phyloP scores from a whole-genome alignment of 2,797 vertebrate species.

The Falco berigora region DNA sequence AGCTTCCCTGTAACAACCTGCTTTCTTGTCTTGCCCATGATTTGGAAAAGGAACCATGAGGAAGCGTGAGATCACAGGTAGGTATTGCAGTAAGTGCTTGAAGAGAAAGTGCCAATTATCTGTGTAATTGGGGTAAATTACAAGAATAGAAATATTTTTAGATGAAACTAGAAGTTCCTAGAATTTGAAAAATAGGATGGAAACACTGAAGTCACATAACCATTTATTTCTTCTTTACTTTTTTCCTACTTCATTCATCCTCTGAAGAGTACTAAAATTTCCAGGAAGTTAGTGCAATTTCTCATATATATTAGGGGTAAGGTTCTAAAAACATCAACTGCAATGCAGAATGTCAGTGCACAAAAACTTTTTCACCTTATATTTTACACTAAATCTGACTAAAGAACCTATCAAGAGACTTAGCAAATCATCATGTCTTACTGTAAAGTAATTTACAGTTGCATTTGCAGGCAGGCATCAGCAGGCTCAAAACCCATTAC shows the following conservation, averaged over 20 bases:
- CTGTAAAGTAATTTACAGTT: constrained; percentile 81
- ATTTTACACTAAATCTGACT: constrained; percentile 78
- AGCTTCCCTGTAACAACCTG: neutral
- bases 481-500: constrained; percentile 75
- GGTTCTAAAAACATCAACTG: neutral
- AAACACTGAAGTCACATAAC: neutral
- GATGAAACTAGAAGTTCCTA: neutral
- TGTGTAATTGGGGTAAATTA: neutral
- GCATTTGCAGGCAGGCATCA: constrained; percentile 65
- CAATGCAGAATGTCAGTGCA: neutral
- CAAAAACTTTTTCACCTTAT: constrained; percentile 68
- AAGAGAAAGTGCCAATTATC: neutral
- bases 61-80: neutral
- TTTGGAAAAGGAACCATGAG: neutral
- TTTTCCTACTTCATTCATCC: neutral
- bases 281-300: neutral
- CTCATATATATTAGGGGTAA: neutral
- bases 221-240: neutral
- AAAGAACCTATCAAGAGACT: constrained; percentile 76
- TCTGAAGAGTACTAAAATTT: neutral
- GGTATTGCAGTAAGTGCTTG: neutral
- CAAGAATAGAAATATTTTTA: neutral
- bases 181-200: neutral
- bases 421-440: constrained; percentile 75
- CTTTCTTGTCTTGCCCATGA: neutral